Percentiles rank a stretch among this genome's conserved stretches.
Evolutionary conservation across 2,797 vertebrate species (phyloP).

Genomic region (Selene dorsalis): DNA sequence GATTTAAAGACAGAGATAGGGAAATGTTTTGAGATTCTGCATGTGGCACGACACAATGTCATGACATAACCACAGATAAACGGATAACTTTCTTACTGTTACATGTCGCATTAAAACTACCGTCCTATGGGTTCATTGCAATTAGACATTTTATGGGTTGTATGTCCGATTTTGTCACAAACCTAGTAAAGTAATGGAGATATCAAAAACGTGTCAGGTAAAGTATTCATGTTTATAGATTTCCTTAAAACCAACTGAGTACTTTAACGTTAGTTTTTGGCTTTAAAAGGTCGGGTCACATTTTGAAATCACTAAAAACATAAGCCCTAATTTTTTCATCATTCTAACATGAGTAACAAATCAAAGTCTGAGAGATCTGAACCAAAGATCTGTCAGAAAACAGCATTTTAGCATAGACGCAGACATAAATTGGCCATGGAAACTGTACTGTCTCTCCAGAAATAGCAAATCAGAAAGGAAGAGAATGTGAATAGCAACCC

Average conservation of each 20-base stretch:
- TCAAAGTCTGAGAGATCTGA: conserved; percentile 13
- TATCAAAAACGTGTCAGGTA: conserved; percentile 25
- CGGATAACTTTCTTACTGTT: conserved; percentile 36
- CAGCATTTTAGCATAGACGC: conserved; percentile 23
- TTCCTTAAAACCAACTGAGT: conserved; percentile 12
- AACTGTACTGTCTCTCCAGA: conserved; percentile 47
- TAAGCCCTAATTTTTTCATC: conserved; percentile 19
- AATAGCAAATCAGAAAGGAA: conserved; percentile 57
- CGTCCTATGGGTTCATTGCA: not conserved
- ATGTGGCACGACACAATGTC: conserved; percentile 2
- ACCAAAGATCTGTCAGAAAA: conserved; percentile 32
- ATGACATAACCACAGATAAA: conserved; percentile 38
- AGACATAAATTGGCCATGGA: conserved; percentile 33
- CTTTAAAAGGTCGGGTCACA: not conserved
- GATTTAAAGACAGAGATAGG: conserved; percentile 36
- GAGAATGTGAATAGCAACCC: conserved; percentile 53
- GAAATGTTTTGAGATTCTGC: conserved; percentile 44
- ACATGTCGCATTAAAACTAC: conserved; percentile 9
- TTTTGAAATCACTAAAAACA: conserved; percentile 29
- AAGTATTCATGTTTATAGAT: conserved; percentile 25
- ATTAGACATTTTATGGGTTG: not conserved
- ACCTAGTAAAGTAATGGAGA: conserved; percentile 30
- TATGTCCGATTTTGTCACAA: not conserved
- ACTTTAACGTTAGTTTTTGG: conserved; percentile 16
- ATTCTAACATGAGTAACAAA: conserved; percentile 34